Percentiles rank a stretch among this genome's conserved stretches.
These are phyloP conservation scores for Pseudomugil gertrudae DNA, from an alignment of 2,797 vertebrate species.

Conservation along the genomic window DNA sequence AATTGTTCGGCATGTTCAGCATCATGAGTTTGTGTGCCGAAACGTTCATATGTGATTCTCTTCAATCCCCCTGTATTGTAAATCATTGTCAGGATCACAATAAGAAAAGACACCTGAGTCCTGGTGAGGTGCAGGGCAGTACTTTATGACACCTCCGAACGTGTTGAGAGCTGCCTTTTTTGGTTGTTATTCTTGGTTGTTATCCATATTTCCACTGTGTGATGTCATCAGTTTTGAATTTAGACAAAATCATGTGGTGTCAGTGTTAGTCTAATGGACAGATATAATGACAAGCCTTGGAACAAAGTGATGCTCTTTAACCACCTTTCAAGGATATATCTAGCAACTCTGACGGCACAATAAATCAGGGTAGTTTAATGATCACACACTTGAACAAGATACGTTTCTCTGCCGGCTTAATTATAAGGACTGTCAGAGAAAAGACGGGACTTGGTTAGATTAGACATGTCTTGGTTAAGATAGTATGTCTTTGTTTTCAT, in stretches of 20 bases:
- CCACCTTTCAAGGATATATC: constrained; percentile 32
- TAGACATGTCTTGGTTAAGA: constrained; percentile 10
- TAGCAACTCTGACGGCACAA: constrained; percentile 21
- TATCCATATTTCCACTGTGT: constrained; percentile 51
- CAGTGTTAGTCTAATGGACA: constrained; percentile 48
- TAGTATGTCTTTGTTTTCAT: constrained; percentile 37
- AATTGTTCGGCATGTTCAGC: constrained; percentile 6
- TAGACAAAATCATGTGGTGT: constrained; percentile 55
- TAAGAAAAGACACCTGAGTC: constrained; percentile 46
- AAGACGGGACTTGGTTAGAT: constrained; percentile 31
- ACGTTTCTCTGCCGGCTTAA: constrained; percentile 36
- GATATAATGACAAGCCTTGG: constrained; percentile 60
- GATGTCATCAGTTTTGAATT: constrained; percentile 64
- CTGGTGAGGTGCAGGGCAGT: constrained; percentile 45
- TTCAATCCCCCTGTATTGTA: constrained; percentile 53
- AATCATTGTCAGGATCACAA: constrained; percentile 48
- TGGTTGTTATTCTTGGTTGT: constrained; percentile 53
- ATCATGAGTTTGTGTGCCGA: constrained; percentile 13
- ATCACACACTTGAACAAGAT: constrained; percentile 37
- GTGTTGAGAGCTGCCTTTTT: constrained; percentile 63
- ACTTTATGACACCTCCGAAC: constrained; percentile 56
- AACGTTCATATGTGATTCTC: constrained; percentile 27
- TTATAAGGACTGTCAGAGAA: constrained; percentile 60
- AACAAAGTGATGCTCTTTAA: constrained; percentile 26
- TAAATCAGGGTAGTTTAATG: constrained; percentile 56